Evolutionary conservation across 2,113 vertebrate genomes (phyloP).

Genomic region (Salvelinus fontinalis): DNA sequence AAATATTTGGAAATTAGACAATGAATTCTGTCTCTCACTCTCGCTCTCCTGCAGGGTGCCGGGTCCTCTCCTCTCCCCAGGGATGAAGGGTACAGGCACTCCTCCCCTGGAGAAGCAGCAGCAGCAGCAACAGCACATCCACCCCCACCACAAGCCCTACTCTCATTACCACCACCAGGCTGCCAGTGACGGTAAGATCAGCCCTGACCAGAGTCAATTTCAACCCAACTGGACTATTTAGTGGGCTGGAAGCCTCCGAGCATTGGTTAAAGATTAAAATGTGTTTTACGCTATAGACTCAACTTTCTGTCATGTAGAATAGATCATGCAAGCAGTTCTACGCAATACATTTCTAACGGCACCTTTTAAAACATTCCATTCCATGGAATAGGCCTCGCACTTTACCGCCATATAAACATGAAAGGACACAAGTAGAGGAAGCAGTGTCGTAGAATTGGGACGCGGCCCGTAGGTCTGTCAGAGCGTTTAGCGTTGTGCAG

Average conservation of each 20-base stretch:
- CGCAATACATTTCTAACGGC: neutral
- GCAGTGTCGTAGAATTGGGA: slow-evolving; percentile 26
- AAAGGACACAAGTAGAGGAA: slow-evolving; percentile 47
- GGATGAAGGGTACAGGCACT: slow-evolving; percentile 82
- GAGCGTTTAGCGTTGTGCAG: slow-evolving; percentile 31
- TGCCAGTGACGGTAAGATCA: slow-evolving; percentile 72
- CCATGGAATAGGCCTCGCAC: neutral
- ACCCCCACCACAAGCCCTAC: slow-evolving; percentile 78
- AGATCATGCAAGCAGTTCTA: neutral
- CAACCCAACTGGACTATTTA: neutral
- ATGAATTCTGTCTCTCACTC: slow-evolving; percentile 4
- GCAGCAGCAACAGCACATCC: slow-evolving; percentile 66
- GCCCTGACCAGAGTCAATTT: too few relatives aligned
- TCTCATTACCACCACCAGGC: slow-evolving; percentile 77
- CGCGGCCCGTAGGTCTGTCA: slow-evolving; percentile 44
- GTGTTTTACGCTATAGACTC: too few relatives aligned
- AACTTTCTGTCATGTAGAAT: too few relatives aligned
- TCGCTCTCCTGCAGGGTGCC: slow-evolving; percentile 76
- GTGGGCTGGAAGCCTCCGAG: neutral
- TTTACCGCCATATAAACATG: slow-evolving; percentile 34
- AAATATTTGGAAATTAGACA: neutral
- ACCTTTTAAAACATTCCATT: neutral
- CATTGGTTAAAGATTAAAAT: too few relatives aligned
- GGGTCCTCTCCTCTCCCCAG: slow-evolving; percentile 80
- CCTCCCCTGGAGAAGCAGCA: slow-evolving; percentile 84